Base-by-base conservation (phyloP, 2,797 vertebrate species). In the Acanthis flammea region DNA sequence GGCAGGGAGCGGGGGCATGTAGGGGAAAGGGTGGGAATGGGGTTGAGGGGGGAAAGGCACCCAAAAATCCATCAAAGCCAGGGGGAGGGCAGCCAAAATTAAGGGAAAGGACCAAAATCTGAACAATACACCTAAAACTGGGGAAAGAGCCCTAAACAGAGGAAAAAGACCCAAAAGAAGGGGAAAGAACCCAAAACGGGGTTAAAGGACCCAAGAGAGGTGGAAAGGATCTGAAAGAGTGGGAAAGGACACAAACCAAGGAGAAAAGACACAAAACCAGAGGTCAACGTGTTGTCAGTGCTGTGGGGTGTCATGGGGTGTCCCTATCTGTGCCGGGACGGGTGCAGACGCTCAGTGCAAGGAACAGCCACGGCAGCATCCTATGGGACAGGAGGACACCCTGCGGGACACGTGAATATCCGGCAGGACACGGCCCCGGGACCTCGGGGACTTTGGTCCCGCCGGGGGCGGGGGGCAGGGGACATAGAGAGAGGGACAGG, bases 91-190 rank as follows among this genome's bases (percentile, higher is more conserved):
- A 48, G 22, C 44, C 72, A 35, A 17, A 75, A 24, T 41, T 50
- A 27, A 39, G 55, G 23, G 23, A 61, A 39, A 48, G 22, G 33
- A 30, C 42, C 16, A 58, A 58, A 47, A 47, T 37, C 54, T 48
- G 63, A 28, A 37, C 25, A 37, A 35, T 19, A 12, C 54, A 47
- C 28, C 33, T 73, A 37, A 58, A 73, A 47, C 12, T 37, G 33
- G 33, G 25, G 15, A 30, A 51, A 35, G 9, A 10, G 44, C 14
- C 25, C 33, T 25, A 35, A 57, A 57, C 22, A 16, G 23, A 33
- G 23, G 9, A 7, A 5, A 16, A 61, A 10, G 8, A 19, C 9
- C 23, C 19, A 4, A 37, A 61, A n/a, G 6, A 2, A 3, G 10
- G 19, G 14, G 6, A 12, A 28, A 8, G 27, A 13, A 42, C 31